Percentiles rank a stretch among this genome's conserved stretches.
Conservation (phyloP, 2,888 invertebrate genomes). For the Parnassius orleans region DNA sequence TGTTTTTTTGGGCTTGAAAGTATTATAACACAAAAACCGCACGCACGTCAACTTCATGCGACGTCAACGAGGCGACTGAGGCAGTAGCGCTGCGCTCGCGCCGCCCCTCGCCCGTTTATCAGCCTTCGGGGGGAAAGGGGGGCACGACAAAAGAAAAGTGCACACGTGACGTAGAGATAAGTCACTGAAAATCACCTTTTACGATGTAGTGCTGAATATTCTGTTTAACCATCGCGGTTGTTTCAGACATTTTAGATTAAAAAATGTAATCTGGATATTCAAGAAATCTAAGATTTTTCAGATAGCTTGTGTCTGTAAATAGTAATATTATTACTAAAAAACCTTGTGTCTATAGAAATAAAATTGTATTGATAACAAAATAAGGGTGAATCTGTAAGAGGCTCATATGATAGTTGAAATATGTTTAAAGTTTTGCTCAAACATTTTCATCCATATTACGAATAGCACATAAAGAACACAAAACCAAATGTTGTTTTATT, state of each 20-base stretch:
- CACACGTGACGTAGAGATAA: conserved; percentile 68
- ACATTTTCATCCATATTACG: too few relatives aligned
- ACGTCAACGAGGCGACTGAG: conserved; percentile 62
- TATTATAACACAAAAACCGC: conserved; percentile 5
- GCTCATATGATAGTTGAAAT: too few relatives aligned
- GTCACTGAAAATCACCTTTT: conserved; percentile 43
- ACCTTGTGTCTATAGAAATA: too few relatives aligned
- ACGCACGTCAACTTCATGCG: conserved; percentile 48
- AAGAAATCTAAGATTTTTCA: too few relatives aligned
- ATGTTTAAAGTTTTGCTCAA: too few relatives aligned
- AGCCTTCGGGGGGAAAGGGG: conserved; percentile 63
- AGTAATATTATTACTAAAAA: too few relatives aligned
- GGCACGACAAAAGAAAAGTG: conserved; percentile 66
- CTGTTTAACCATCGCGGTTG: conserved; percentile 6
- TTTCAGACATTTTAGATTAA: neutral
- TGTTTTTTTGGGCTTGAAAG: conserved; percentile 23
- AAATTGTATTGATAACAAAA: too few relatives aligned
- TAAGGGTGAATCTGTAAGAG: too few relatives aligned
- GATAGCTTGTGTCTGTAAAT: too few relatives aligned
- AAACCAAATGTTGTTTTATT: too few relatives aligned
- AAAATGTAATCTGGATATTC: too few relatives aligned
- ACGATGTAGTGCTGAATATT: conserved; percentile 18
- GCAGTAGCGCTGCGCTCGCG: conserved; percentile 67
- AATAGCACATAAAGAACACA: too few relatives aligned
- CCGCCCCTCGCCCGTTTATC: conserved; percentile 66